Evolutionary conservation across 1,140 invertebrate species (phyloP).

Genomic region (Tribolium castaneum): DNA sequence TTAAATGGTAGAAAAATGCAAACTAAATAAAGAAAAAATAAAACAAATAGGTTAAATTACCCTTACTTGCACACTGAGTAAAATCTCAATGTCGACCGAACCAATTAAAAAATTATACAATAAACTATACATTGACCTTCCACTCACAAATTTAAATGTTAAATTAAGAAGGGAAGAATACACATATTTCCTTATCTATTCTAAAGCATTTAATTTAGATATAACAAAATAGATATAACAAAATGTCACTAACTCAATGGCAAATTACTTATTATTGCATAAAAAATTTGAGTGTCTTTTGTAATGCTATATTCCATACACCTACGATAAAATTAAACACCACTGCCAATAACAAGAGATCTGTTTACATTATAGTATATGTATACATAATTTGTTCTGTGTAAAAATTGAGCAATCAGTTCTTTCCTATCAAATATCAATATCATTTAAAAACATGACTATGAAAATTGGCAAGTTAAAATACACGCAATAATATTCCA

Average conservation of each 20-base stretch:
- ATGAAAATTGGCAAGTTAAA: conserved; percentile 26
- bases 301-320: background rate
- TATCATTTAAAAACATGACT: conserved; percentile 2
- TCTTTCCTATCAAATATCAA: conserved; percentile 36
- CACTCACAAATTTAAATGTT: conserved; percentile 35
- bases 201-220: background rate
- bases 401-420: conserved; percentile 39
- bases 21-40: conserved; percentile 23
- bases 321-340: too few relatives aligned
- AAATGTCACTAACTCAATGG: conserved; percentile 5
- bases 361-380: background rate
- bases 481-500: background rate
- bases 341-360: conserved; percentile 13
- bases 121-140: conserved; percentile 9
- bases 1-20: conserved; percentile 36
- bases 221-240: too few relatives aligned
- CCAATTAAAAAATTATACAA: conserved; percentile 36
- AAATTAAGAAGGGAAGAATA: conserved; percentile 10
- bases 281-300: conserved; percentile 10
- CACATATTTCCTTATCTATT: background rate
- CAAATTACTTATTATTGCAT: background rate
- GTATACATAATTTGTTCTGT: conserved; percentile 19
- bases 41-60: conserved; percentile 35
- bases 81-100: conserved; percentile 26
- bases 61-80: conserved; percentile 28